Evolutionary conservation across 2,888 invertebrate genomes (phyloP), one percentile per base, ranked within the genome.

Genomic region (Drosophila pullipes): DNA sequence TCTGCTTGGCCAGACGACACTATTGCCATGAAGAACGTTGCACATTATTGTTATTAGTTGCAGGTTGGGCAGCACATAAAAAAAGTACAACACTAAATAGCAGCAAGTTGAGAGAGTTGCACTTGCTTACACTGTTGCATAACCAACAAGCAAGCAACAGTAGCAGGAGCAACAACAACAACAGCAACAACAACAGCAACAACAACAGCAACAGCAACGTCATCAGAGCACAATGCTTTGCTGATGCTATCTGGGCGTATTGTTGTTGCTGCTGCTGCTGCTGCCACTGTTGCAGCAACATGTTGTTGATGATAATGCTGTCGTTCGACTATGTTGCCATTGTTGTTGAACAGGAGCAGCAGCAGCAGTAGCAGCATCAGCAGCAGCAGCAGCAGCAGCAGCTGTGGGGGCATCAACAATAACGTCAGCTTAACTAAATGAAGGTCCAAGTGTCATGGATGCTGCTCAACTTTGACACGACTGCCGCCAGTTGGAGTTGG

Each of bases 1-100:
- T 31, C 35, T 64, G 47, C 76, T 59, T 59, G 49, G 30, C 66
- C 61, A 18, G 47, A n/a, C 49, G 62, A 69, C 67, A 82, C 66
- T 65, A 33, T 30, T 83, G 83, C 89, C 80, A 88, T 83, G 83
- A 88, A 37, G 82, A 86, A 69, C 87, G 67, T 74, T 80, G 76
- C 78, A 78, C 85, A 89, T 86, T 85, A 85, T 86, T 87, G 85
- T 85, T 85, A 85, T 85, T 89, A 85, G 88, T 85, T 85, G 68
- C 85, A 73, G 88, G 87, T 85, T 69, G 78, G 59, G 58, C 81
- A 59, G 57, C 83, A 59, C 89, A 84, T 85, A 88, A 85, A 85
- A 54, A 85, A 54, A 22, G 37, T 55, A 37, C 64, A 54, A 28
- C 58, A 30, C 22, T 39, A 31, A 58, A 59, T 39, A 30, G n/a